phyloP scores from a whole-genome alignment of 1,140 invertebrate species.

The Caenorhabditis latens region DNA sequence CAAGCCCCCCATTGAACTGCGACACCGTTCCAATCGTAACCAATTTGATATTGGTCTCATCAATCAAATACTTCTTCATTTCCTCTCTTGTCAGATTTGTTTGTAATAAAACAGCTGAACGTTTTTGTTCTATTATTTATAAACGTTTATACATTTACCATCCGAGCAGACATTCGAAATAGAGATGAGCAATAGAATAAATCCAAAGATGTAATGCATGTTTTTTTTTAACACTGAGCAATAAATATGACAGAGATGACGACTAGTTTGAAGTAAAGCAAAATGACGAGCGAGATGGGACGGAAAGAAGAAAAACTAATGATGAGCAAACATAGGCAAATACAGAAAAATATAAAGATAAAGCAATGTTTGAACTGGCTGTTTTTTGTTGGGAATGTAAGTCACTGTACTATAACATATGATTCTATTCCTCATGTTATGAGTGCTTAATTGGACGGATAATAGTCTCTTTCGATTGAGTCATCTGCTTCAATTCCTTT shows the following conservation, averaged over 20 bases:
- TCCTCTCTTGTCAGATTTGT: not conserved
- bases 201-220: not conserved
- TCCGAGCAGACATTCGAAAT: not conserved
- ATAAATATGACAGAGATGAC: not conserved
- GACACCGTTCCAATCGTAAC: not conserved
- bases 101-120: not conserved
- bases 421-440: no score
- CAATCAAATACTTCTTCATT: not conserved
- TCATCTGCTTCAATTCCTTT: not conserved
- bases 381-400: not conserved
- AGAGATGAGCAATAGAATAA: not conserved
- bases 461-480: not conserved
- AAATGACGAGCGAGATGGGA: not conserved
- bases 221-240: slow-evolving; percentile 5
- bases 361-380: not conserved
- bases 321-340: not conserved
- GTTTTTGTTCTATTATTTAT: not conserved
- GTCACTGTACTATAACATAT: not conserved
- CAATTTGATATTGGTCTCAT: not conserved
- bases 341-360: not conserved
- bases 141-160: not conserved
- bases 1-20: not conserved
- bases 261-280: not conserved
- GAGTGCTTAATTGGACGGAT: not conserved
- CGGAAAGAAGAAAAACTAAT: not conserved